Percentiles rank a stretch among this genome's conserved stretches.
phyloP scores from a whole-genome alignment of 2,797 vertebrate species.

The Lateolabrax maculatus region DNA sequence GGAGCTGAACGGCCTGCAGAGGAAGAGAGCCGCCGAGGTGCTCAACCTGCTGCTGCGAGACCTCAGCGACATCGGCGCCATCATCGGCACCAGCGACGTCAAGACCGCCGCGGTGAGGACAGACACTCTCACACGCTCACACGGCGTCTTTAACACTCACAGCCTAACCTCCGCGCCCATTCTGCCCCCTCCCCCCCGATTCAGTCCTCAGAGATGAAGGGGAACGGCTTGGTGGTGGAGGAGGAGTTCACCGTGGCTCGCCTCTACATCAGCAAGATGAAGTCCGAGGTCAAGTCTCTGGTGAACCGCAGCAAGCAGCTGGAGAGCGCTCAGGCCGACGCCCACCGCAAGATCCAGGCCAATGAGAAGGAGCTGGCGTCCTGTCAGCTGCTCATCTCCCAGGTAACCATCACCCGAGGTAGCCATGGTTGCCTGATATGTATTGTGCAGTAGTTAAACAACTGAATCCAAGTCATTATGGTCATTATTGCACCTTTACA shows the following conservation, averaged over 20 bases:
- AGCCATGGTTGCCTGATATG: not conserved
- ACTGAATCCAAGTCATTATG: too few relatives aligned
- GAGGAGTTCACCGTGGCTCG: slow-evolving; percentile 94
- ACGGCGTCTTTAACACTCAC: not conserved
- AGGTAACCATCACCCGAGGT: slow-evolving; percentile 78
- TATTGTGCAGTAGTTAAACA: too few relatives aligned
- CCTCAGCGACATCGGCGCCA: slow-evolving; percentile 91
- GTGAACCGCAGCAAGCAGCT: slow-evolving; percentile 93
- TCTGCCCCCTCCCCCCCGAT: not conserved
- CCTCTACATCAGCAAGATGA: slow-evolving; percentile 95
- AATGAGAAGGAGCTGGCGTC: slow-evolving; percentile 92
- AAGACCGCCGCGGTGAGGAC: slow-evolving; percentile 84
- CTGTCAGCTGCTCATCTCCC: slow-evolving; percentile 93
- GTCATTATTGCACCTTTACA: too few relatives aligned
- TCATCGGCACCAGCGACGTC: slow-evolving; percentile 90
- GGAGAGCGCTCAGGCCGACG: slow-evolving; percentile 90
- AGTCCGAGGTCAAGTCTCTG: slow-evolving; percentile 93
- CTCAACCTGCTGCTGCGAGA: slow-evolving; percentile 92
- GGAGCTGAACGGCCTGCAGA: slow-evolving; percentile 92
- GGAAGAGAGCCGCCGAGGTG: slow-evolving; percentile 90
- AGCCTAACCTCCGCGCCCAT: not conserved
- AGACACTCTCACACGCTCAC: not conserved
- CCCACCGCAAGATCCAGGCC: slow-evolving; percentile 92
- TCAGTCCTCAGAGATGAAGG: slow-evolving; percentile 82
- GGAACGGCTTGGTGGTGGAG: slow-evolving; percentile 87